phyloP scores from a whole-genome alignment of 1,140 invertebrate species.

The Notospermus geniculatus region DNA sequence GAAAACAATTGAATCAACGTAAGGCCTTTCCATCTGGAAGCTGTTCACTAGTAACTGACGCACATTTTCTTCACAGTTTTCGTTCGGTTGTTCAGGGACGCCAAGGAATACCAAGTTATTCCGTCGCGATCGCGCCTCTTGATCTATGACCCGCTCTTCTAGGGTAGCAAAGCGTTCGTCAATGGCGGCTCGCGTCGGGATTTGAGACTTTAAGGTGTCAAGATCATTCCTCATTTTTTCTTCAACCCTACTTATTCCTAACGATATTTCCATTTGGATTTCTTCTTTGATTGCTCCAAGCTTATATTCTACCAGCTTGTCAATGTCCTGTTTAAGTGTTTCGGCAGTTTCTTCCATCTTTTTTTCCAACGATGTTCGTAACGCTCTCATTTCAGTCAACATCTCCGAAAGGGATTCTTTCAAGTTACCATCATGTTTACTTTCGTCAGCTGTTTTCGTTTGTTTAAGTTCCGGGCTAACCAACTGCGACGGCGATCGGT shows the following conservation, averaged over 20 bases:
- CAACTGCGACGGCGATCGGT: too few relatives aligned
- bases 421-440: too few relatives aligned
- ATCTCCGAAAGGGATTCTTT: too few relatives aligned
- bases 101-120: not conserved
- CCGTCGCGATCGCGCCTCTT: not conserved
- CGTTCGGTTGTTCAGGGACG: not conserved
- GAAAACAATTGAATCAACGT: not conserved
- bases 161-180: not conserved
- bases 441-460: too few relatives aligned
- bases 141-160: not conserved
- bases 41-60: not conserved
- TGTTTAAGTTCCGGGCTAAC: too few relatives aligned
- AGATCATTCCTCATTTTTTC: not conserved
- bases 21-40: not conserved
- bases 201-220: not conserved
- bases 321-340: not conserved
- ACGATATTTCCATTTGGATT: not conserved
- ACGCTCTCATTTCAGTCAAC: too few relatives aligned
- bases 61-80: not conserved
- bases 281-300: not conserved
- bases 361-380: too few relatives aligned
- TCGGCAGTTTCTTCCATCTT: too few relatives aligned
- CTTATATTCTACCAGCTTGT: not conserved
- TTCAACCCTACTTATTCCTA: not conserved
- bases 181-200: not conserved